A percentile compares a stretch with the other conserved stretches of the same genome.
Conservation (phyloP, 2,888 invertebrate genomes). For the Andrena hattorfiana region DNA sequence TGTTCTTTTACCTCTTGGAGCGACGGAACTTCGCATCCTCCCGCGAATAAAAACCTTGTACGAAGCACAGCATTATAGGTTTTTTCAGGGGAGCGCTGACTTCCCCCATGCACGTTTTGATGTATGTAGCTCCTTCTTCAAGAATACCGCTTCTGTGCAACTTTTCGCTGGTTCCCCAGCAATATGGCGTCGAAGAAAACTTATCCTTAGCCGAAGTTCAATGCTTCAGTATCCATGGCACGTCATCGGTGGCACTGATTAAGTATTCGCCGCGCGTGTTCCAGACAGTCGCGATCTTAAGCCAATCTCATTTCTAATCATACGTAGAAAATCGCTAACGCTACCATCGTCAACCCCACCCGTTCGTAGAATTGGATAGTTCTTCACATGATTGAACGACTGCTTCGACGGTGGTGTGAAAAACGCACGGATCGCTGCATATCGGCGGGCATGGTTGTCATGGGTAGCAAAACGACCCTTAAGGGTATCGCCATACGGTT, state of each 20-base stretch:
- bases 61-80: constrained; percentile 90
- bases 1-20: constrained; percentile 77
- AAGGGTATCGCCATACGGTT: constrained; percentile 66
- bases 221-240: constrained; percentile 45
- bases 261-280: constrained; percentile 25
- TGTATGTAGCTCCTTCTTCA: constrained; percentile 3
- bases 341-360: background rate
- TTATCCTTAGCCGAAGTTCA: background rate
- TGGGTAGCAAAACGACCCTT: constrained; percentile 52
- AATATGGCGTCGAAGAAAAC: constrained; percentile 32
- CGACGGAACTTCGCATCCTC: constrained; percentile 79
- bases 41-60: constrained; percentile 88
- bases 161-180: background rate
- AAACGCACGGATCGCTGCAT: background rate
- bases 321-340: background rate
- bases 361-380: background rate
- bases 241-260: constrained; percentile 62
- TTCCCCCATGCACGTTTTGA: constrained; percentile 77
- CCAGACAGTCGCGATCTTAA: background rate
- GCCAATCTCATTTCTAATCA: constrained; percentile 13
- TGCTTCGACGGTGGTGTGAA: constrained; percentile 46
- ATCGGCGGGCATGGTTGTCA: constrained; percentile 22
- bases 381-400: constrained; percentile 32
- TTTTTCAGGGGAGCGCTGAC: constrained; percentile 77
- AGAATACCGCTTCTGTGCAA: constrained; percentile 7